phyloP scores from a whole-genome alignment of 2,888 invertebrate species.

The Chloroclysta siterata region DNA sequence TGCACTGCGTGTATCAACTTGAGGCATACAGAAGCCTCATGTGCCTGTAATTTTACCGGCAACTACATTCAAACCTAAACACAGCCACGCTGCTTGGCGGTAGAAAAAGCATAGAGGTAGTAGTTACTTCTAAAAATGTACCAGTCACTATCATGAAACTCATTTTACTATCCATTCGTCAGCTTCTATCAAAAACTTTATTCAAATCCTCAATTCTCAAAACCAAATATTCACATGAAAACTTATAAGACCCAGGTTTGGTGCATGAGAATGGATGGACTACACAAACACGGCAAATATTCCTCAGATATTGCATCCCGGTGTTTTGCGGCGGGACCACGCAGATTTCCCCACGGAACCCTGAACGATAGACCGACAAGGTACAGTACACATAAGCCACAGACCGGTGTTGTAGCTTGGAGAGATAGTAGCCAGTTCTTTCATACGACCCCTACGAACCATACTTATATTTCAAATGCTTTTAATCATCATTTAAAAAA shows the following conservation, averaged over 20 bases:
- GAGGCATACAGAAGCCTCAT: no score
- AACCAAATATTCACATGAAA: neutral
- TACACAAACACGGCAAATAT: conserved; percentile 13
- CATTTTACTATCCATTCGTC: neutral
- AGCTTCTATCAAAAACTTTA: neutral
- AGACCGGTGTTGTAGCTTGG: conserved; percentile 1
- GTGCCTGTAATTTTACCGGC: no score
- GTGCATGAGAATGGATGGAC: neutral
- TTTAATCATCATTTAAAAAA: no score
- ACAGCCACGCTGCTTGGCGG: no score
- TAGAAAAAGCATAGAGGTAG: no score
- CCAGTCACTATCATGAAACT: no score
- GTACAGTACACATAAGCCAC: conserved; percentile 1
- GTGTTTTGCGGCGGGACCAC: conserved; percentile 15
- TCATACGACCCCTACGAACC: no score
- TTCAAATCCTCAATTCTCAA: neutral
- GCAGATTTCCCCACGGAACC: conserved; percentile 25
- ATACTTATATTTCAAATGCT: no score
- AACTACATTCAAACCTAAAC: no score
- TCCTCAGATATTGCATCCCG: conserved; percentile 10
- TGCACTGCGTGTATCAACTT: no score
- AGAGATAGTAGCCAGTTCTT: neutral
- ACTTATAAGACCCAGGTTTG: neutral
- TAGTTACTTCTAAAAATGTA: no score
- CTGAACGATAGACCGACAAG: conserved; percentile 18